Evolutionary conservation across 2,797 vertebrate species (phyloP), one percentile per base, ranked within the genome.

Genomic region (Muscicapa striata): DNA sequence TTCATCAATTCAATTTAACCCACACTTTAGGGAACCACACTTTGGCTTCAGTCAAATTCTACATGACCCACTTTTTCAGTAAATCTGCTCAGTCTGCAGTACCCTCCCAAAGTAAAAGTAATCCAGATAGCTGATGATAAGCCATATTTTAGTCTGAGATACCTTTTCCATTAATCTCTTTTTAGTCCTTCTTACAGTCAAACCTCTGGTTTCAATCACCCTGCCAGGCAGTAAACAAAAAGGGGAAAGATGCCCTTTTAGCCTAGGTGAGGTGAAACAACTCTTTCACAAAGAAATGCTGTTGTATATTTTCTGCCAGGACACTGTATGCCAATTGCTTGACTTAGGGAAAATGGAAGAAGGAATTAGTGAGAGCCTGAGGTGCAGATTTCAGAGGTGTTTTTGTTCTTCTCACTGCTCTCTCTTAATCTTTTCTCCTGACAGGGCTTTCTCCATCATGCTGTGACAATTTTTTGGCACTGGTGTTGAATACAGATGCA

Each of bases 401-500:
- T 96, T 96, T 74, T 82, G 63, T 95, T 93, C 62, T 48, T 30
- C 52, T 92, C 19, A 0, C 30, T 64, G n/a, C 32, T 88, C 79
- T 72, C 67, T 45, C 90, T 96, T 85, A 74, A 79, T 95, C 73
- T 89, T 92, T 82, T 68, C 52, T 91, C 59, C 73, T 54, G 54
- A 40, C 3, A 13, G 63, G 68, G 54, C 34, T 94, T 94, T 96
- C 66, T 93, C 67, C 87, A 95, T 95, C 84, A 76, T 45, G 11
- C 81, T 81, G 12, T 66, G 76, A 48, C 34, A 89, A 22, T 45
- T 63, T 93, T 73, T 94, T 95, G 95, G 62, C 64, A 17, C 24
- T 45, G 16, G 12, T 68, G 54, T 75, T 92, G 91, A 97, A 95
- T 96, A 74, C 40, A 93, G 82, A 92, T 92, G 73, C 29, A 96